A percentile compares a stretch with the other conserved stretches of the same genome.
Conservation (phyloP, 2,797 vertebrate species). For the Falco cherrug region DNA sequence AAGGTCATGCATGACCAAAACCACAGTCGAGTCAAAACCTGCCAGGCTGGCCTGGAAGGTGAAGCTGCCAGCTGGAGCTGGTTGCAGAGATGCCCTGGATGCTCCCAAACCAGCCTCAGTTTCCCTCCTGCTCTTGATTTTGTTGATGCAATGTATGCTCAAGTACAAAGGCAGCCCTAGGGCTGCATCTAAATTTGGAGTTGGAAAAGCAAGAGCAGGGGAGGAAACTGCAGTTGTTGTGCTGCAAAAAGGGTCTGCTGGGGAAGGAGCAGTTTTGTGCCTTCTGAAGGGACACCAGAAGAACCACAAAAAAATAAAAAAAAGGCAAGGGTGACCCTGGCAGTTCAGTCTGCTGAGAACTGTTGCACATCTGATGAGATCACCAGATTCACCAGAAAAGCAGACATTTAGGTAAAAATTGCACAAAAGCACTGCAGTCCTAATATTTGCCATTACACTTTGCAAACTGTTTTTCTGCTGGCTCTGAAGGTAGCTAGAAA, state of each 20-base stretch:
- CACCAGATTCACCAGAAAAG: not conserved
- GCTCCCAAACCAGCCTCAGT: not conserved
- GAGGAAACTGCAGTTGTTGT: fast-evolving
- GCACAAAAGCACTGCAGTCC: fast-evolving
- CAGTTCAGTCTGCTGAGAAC: not conserved
- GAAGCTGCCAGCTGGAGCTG: not conserved
- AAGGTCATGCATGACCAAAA: fast-evolving
- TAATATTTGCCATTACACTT: not conserved
- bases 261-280: not conserved
- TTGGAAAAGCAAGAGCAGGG: not conserved
- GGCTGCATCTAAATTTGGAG: fast-evolving
- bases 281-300: not conserved
- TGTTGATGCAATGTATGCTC: fast-evolving
- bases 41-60: fast-evolving
- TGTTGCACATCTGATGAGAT: not conserved
- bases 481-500: not conserved
- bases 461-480: not conserved
- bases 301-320: too few relatives aligned
- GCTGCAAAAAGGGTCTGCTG: not conserved
- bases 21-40: not conserved
- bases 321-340: not conserved
- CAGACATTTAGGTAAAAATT: not conserved
- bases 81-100: not conserved
- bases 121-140: not conserved
- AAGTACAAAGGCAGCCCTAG: not conserved